Percentiles rank a stretch among this genome's conserved stretches.
phyloP scores from a whole-genome alignment of 35 echinoderm and acorn worm species.

The Ptychodera flava region DNA sequence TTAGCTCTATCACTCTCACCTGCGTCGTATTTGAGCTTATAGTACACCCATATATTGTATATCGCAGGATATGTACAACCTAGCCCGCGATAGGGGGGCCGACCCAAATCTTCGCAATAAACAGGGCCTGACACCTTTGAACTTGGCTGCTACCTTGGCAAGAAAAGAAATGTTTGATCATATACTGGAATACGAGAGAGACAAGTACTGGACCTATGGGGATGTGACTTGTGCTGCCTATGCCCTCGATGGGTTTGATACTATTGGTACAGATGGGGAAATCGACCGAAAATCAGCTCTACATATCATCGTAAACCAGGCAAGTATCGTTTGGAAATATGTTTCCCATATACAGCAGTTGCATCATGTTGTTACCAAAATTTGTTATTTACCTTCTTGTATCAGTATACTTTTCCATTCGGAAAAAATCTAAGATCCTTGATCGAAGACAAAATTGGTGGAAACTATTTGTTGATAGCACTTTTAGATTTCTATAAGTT shows the following conservation, averaged over 20 bases:
- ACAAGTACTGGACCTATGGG: slow-evolving; percentile 56
- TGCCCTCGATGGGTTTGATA: slow-evolving; percentile 63
- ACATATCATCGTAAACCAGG: slow-evolving; percentile 74
- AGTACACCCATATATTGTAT: no score
- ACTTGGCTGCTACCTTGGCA: slow-evolving; percentile 48
- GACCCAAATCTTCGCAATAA: slow-evolving; percentile 21
- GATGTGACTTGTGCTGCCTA: slow-evolving; percentile 70
- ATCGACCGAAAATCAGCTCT: slow-evolving; percentile 74
- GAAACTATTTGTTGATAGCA: no score
- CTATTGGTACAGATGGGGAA: slow-evolving; percentile 56
- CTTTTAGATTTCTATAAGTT: no score
- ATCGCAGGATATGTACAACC: no score
- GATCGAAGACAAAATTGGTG: neutral
- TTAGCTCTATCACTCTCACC: no score
- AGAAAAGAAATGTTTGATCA: slow-evolving; percentile 51
- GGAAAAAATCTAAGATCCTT: no score
- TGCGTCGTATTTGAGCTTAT: no score
- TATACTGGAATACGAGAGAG: slow-evolving; percentile 64
- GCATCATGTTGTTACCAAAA: no score
- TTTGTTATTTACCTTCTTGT: no score
- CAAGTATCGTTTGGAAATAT: no score
- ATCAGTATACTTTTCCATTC: no score
- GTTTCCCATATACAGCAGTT: no score
- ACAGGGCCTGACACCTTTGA: slow-evolving; percentile 56
- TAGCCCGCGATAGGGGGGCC: slow-evolving; percentile 8